phyloP scores from a whole-genome alignment of 2,888 invertebrate genomes.

The Dynastes maya region DNA sequence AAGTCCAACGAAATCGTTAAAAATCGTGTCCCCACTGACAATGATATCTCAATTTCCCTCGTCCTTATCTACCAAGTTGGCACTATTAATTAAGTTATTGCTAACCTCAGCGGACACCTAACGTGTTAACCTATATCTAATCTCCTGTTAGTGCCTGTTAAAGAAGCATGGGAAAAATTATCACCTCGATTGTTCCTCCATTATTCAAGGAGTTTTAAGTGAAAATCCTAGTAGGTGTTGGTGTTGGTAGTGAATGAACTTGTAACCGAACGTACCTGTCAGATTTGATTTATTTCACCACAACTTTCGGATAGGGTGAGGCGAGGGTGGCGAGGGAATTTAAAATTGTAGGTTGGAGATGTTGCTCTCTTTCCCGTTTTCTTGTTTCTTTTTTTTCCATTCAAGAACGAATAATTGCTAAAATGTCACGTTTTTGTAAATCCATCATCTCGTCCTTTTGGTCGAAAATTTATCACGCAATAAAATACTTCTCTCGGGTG shows the following conservation, averaged over 20 bases:
- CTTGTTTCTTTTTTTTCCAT: not conserved
- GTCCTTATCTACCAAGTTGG: constrained; percentile 36
- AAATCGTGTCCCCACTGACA: constrained; percentile 29
- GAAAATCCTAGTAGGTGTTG: constrained; percentile 36
- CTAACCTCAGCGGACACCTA: constrained; percentile 32
- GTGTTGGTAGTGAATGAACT: constrained; percentile 37
- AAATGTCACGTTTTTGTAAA: constrained; percentile 44
- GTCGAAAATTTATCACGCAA: constrained; percentile 50
- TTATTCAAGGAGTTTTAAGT: constrained; percentile 30
- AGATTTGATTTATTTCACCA: constrained; percentile 44
- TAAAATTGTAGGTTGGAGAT: constrained; percentile 37
- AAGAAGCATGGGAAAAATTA: constrained; percentile 28
- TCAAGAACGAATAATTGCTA: constrained; percentile 23
- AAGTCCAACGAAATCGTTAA: constrained; percentile 27
- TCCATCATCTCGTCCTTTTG: constrained; percentile 33
- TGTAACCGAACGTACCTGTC: constrained; percentile 42
- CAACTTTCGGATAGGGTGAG: not conserved
- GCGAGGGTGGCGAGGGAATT: constrained; percentile 17
- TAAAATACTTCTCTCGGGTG: constrained; percentile 40
- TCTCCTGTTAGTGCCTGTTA: constrained; percentile 34
- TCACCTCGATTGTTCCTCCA: constrained; percentile 18
- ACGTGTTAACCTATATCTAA: constrained; percentile 45
- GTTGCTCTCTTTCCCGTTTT: not conserved
- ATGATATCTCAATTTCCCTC: constrained; percentile 25
- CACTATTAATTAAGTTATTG: constrained; percentile 44